A percentile compares a stretch with the other conserved stretches of the same genome.
Evolutionary conservation across 2,113 vertebrate genomes (phyloP).

Genomic region (Platichthys flesus): DNA sequence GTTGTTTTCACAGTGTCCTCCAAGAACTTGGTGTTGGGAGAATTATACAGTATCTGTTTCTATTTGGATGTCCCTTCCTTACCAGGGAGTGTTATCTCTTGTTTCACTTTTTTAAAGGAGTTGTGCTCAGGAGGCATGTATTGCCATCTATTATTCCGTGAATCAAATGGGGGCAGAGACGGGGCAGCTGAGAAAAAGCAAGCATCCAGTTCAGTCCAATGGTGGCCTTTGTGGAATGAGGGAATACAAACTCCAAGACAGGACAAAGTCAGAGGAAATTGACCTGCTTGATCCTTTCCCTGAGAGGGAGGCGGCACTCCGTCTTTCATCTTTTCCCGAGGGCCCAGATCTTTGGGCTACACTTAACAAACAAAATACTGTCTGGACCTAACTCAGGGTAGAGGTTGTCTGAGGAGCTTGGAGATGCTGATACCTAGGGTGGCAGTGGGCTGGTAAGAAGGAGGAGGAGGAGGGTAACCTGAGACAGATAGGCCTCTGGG

Average conservation of each 20-base stretch:
- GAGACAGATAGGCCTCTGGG: conserved; percentile 81
- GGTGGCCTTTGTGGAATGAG: conserved; percentile 80
- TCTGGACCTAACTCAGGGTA: conserved; percentile 70
- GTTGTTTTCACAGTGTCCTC: conserved; percentile 71
- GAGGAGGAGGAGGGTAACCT: conserved; percentile 75
- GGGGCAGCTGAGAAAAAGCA: conserved; percentile 68
- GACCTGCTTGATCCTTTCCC: conserved; percentile 84
- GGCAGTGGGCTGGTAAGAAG: conserved; percentile 72
- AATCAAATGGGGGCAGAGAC: conserved; percentile 81
- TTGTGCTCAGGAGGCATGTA: conserved; percentile 79
- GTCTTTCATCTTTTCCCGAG: conserved; percentile 83
- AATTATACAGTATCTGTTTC: conserved; percentile 81
- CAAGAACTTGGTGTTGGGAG: conserved; percentile 61
- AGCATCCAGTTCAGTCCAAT: conserved; percentile 75
- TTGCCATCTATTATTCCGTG: conserved; percentile 84
- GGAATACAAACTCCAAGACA: conserved; percentile 82
- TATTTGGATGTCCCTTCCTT: conserved; percentile 78
- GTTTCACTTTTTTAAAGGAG: conserved; percentile 82
- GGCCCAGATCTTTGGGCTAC: conserved; percentile 79
- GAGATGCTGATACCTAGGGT: conserved; percentile 74
- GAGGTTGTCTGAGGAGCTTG: conserved; percentile 63
- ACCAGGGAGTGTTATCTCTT: conserved; percentile 81
- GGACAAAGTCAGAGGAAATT: conserved; percentile 85
- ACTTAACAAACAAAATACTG: conserved; percentile 86
- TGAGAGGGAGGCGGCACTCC: conserved; percentile 73